Conservation (phyloP, 2,888 invertebrate species). For the Drosophila formosana region DNA sequence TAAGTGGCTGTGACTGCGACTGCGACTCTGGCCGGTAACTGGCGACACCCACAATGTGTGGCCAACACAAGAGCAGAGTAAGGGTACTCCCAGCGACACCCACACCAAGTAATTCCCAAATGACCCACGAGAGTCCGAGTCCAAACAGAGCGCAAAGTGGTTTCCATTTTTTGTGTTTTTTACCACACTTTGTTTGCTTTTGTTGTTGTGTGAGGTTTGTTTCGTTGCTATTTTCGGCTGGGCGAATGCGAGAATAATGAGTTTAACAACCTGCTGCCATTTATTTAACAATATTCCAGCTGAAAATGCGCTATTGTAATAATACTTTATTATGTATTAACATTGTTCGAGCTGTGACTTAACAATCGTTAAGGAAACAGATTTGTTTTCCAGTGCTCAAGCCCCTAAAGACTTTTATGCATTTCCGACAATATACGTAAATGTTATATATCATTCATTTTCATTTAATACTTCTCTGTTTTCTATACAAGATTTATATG, state of each 20-base stretch:
- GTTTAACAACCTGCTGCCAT: conserved; percentile 66
- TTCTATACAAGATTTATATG: too few relatives aligned
- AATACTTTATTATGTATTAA: conserved; percentile 1
- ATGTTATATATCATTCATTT: neutral
- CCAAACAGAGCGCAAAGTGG: conserved; percentile 16
- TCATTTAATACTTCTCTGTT: too few relatives aligned
- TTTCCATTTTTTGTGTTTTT: conserved; percentile 7
- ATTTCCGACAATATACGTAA: neutral
- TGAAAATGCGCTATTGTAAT: conserved; percentile 16
- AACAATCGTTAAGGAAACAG: neutral
- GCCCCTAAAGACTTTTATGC: neutral
- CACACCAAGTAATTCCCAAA: conserved; percentile 39
- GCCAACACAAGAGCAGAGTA: neutral
- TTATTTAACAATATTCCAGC: conserved; percentile 21
- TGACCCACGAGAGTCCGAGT: conserved; percentile 24
- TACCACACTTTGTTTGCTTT: conserved; percentile 18
- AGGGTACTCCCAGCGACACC: conserved; percentile 24
- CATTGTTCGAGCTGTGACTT: conserved; percentile 1
- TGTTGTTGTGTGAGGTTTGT: conserved; percentile 1
- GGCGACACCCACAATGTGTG: conserved; percentile 4
- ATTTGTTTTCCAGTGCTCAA: neutral
- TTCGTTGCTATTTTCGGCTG: conserved; percentile 32
- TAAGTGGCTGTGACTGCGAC: conserved; percentile 30
- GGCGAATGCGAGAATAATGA: conserved; percentile 43
- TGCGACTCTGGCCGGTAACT: conserved; percentile 10